These are phyloP conservation scores for Nycticorax nycticorax DNA, from an alignment of 2,113 vertebrate genomes.

Conservation along the genomic window DNA sequence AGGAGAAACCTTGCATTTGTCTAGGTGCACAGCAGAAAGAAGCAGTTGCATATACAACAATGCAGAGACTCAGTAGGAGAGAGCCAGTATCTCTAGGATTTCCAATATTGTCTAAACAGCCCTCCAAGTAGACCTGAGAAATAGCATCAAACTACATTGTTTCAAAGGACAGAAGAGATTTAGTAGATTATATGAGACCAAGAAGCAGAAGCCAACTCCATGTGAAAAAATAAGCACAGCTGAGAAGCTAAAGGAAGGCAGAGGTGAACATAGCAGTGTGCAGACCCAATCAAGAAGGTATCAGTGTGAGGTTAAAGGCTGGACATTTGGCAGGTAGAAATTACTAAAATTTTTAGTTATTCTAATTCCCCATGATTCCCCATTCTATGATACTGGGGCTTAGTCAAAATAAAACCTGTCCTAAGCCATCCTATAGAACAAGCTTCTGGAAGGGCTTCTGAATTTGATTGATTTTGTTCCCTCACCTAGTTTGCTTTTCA, in stretches of 20 bases:
- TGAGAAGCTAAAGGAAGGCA: neutral
- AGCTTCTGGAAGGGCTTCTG: slow-evolving; percentile 19
- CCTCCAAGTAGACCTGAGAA: neutral
- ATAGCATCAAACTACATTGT: neutral
- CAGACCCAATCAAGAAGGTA: neutral
- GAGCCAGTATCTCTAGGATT: neutral
- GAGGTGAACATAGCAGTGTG: neutral
- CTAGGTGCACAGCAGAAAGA: neutral
- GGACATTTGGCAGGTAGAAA: neutral
- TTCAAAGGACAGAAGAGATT: neutral
- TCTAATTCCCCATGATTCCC: neutral
- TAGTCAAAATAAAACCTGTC: neutral
- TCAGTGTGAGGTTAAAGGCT: neutral
- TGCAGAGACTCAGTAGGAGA: neutral
- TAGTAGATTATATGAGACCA: neutral
- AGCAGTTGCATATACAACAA: neutral
- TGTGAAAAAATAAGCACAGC: neutral
- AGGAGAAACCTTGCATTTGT: neutral
- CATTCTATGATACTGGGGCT: neutral
- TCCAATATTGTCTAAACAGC: neutral
- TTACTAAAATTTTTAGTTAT: neutral
- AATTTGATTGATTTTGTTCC: neutral
- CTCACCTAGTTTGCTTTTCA: slow-evolving; percentile 1
- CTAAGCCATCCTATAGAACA: neutral
- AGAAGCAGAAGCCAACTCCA: neutral